phyloP scores from a whole-genome alignment of 2,797 vertebrate species.

The Streptopelia turtur region DNA sequence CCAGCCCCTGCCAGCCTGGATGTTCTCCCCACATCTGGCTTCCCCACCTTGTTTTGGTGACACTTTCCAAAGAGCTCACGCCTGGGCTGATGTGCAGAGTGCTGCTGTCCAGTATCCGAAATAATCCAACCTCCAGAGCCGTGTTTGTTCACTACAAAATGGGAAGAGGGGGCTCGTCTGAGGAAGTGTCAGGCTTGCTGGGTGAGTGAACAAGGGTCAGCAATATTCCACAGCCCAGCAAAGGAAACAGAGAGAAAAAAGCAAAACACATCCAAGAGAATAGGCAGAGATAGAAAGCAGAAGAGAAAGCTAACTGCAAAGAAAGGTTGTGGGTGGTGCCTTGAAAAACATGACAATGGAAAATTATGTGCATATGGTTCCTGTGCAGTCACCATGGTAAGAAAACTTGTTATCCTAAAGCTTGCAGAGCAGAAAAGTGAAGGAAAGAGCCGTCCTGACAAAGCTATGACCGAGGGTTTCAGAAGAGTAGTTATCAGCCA shows the following conservation, averaged over 20 bases:
- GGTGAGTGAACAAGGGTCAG: background rate
- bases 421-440: background rate
- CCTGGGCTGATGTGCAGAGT: background rate
- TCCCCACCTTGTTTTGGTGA: background rate
- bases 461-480: background rate
- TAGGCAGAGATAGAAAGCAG: background rate
- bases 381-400: background rate
- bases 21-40: background rate
- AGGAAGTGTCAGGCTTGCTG: background rate
- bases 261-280: background rate
- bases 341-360: background rate
- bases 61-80: background rate
- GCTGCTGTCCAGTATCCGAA: background rate
- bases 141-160: background rate
- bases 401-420: background rate
- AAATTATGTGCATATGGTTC: background rate
- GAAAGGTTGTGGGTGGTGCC: background rate
- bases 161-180: background rate
- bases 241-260: background rate
- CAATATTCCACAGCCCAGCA: background rate
- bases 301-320: background rate
- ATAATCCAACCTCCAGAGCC: background rate
- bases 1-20: background rate
- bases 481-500: background rate
- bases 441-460: background rate